A percentile compares a stretch with the other conserved stretches of the same genome.
Conservation (phyloP, 2,113 vertebrate species). For the Pterocles gutturalis region DNA sequence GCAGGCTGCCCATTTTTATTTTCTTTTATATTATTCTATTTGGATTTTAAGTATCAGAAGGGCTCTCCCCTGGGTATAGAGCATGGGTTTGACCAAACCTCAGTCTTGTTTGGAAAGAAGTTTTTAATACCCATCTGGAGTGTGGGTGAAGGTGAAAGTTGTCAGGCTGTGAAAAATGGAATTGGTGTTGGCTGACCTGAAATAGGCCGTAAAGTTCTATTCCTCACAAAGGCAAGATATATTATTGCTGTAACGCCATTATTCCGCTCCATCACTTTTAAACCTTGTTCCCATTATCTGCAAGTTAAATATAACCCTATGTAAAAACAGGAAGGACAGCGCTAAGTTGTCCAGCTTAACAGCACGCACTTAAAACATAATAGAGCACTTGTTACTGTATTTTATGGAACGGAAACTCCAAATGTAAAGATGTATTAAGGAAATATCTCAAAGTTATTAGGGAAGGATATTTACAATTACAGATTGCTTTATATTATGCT, state of each 20-base stretch:
- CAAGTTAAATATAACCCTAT: slow-evolving; percentile 89
- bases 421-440: slow-evolving; percentile 89
- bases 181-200: slow-evolving; percentile 81
- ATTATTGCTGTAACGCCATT: slow-evolving; percentile 86
- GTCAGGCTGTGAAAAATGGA: slow-evolving; percentile 85
- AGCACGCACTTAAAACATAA: slow-evolving; percentile 87
- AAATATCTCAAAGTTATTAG: slow-evolving; percentile 90
- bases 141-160: slow-evolving; percentile 85
- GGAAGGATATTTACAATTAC: slow-evolving; percentile 89
- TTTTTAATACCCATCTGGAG: slow-evolving; percentile 70
- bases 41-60: not conserved
- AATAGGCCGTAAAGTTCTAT: slow-evolving; percentile 82
- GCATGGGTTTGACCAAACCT: not conserved
- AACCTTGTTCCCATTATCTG: slow-evolving; percentile 88
- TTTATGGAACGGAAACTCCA: slow-evolving; percentile 89
- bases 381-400: slow-evolving; percentile 89
- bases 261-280: slow-evolving; percentile 90
- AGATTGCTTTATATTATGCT: slow-evolving; percentile 88
- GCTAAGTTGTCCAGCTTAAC: slow-evolving; percentile 85
- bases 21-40: not conserved
- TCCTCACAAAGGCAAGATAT: slow-evolving; percentile 85
- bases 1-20: not conserved
- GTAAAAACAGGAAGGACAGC: slow-evolving; percentile 88
- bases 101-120: slow-evolving; percentile 66
- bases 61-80: not conserved